These are phyloP conservation scores for Caiman crocodilus DNA, from an alignment of 2,797 vertebrate genomes.

Conservation along the genomic window DNA sequence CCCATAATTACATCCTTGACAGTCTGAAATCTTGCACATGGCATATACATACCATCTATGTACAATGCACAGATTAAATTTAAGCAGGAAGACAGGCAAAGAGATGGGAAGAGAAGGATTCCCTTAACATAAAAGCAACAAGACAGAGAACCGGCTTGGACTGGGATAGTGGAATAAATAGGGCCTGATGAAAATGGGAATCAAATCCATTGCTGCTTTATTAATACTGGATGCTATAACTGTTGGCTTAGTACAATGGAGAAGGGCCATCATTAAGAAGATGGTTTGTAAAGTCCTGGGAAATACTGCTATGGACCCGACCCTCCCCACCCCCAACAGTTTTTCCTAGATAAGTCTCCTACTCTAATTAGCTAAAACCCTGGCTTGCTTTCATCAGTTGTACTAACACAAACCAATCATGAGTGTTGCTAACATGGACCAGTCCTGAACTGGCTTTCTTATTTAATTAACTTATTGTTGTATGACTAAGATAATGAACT, in stretches of 20 bases:
- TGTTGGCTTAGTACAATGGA: accelerated
- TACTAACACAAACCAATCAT: not conserved
- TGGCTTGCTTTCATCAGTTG: not conserved
- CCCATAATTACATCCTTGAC: not conserved
- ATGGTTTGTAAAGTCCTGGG: not conserved
- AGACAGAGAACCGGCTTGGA: not conserved
- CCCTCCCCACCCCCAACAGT: not conserved
- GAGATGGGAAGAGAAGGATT: not conserved
- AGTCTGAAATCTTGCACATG: not conserved
- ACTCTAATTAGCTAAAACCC: not conserved
- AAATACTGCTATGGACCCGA: not conserved
- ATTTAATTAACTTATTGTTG: not conserved
- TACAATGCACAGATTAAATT: not conserved
- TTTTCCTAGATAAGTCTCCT: not conserved
- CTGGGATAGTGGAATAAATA: not conserved
- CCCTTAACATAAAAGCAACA: not conserved
- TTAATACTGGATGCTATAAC: not conserved
- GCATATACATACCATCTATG: not conserved
- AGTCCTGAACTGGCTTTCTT: not conserved
- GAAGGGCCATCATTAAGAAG: not conserved
- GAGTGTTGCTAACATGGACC: not conserved
- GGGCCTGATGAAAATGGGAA: not conserved
- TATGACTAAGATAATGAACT: not conserved
- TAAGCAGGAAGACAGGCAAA: not conserved
- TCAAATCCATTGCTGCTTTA: not conserved